These are phyloP conservation scores for Acanthochromis polyacanthus DNA, from an alignment of 2,113 vertebrate genomes.

Conservation along the genomic window DNA sequence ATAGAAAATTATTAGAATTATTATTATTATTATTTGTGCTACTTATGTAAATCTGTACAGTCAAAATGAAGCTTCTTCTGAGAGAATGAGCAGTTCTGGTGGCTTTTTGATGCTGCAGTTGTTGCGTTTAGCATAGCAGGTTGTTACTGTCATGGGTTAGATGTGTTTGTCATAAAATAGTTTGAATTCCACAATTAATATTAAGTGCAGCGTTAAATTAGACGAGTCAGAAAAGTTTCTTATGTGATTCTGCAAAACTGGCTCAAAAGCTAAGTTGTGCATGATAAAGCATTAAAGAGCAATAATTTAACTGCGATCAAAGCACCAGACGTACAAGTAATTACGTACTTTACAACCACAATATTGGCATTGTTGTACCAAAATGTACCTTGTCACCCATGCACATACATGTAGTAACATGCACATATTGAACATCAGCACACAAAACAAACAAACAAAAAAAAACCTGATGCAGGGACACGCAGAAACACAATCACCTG, in stretches of 20 bases:
- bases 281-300: neutral
- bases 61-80: no score
- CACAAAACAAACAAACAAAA: neutral
- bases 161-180: no score
- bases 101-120: no score
- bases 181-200: no score
- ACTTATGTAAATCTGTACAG: no score
- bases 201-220: neutral
- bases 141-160: no score
- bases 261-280: neutral
- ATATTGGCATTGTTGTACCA: neutral
- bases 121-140: no score
- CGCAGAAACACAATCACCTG: neutral
- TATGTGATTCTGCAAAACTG: neutral
- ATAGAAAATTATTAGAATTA: no score
- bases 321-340: neutral
- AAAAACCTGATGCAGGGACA: neutral
- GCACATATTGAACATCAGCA: neutral
- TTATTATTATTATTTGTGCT: no score
- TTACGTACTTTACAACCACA: neutral
- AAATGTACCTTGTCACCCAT: neutral
- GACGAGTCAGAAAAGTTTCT: neutral
- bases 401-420: neutral
- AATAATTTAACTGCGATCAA: neutral
- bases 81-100: no score